Percentiles rank a stretch among this genome's conserved stretches.
Conservation (phyloP, 1,140 invertebrate species). For the Oncopodura yosiiana region DNA sequence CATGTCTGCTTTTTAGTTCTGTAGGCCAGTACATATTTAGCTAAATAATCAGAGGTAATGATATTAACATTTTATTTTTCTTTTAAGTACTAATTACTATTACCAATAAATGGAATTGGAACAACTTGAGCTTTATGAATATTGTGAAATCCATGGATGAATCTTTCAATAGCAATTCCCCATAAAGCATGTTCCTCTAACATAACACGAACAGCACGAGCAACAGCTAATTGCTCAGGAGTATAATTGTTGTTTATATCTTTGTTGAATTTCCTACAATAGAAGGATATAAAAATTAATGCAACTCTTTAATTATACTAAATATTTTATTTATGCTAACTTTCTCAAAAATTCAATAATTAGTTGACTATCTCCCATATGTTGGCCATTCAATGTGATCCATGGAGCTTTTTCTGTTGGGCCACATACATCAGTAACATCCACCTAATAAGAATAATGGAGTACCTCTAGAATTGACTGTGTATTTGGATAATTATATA, state of each 20-base stretch:
- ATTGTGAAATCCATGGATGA: too few relatives aligned
- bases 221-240: neutral
- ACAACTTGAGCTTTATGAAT: too few relatives aligned
- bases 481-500: neutral
- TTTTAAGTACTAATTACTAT: too few relatives aligned
- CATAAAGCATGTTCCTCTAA: too few relatives aligned
- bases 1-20: too few relatives aligned
- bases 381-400: slow-evolving; percentile 17
- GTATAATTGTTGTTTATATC: neutral
- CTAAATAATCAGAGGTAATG: too few relatives aligned
- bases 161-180: too few relatives aligned
- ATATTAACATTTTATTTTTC: too few relatives aligned
- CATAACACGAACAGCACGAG: too few relatives aligned
- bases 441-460: slow-evolving; percentile 5
- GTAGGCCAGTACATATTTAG: too few relatives aligned
- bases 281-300: neutral
- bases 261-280: neutral
- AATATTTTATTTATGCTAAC: slow-evolving; percentile 3
- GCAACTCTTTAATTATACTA: too few relatives aligned
- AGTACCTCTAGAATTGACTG: neutral
- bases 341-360: slow-evolving; percentile 17
- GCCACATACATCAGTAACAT: neutral
- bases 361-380: slow-evolving; percentile 17
- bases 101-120: too few relatives aligned
- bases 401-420: slow-evolving; percentile 22